phyloP scores from a whole-genome alignment of 1,140 invertebrate species.

The Harpegnathos saltator region DNA sequence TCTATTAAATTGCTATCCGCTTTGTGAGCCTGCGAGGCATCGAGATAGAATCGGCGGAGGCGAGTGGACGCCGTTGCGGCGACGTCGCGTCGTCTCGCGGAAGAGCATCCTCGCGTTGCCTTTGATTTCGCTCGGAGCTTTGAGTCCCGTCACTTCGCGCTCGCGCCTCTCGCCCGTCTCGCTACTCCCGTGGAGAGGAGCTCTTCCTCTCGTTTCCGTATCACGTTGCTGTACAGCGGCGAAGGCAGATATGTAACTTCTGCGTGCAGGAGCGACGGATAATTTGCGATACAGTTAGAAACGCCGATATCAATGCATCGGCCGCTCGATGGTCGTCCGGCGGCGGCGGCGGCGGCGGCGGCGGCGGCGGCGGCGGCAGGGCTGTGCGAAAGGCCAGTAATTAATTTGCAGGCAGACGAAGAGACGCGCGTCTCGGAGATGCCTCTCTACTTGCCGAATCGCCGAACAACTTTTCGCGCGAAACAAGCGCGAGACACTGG shows the following conservation, averaged over 20 bases:
- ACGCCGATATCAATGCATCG: background rate
- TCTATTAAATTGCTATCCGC: constrained; percentile 65
- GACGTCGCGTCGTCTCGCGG: constrained; percentile 40
- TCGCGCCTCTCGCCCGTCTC: too few species aligned
- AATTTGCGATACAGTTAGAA: constrained; percentile 48
- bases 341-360: too few species aligned
- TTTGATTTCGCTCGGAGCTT: constrained; percentile 65
- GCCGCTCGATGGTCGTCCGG: background rate
- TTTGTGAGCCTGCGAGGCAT: constrained; percentile 51
- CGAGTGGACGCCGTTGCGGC: constrained; percentile 38
- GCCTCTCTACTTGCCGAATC: background rate
- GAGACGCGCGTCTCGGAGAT: too few species aligned
- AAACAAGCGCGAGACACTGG: background rate
- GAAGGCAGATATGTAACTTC: background rate
- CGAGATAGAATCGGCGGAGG: constrained; percentile 23
- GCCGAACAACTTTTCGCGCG: background rate
- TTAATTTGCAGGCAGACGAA: too few species aligned
- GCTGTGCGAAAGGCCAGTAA: too few species aligned
- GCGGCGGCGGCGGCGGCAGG: too few species aligned
- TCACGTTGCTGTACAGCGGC: background rate
- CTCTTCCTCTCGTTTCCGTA: constrained; percentile 32
- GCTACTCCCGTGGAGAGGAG: background rate
- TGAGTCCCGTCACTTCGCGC: constrained; percentile 28
- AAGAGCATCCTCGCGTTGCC: constrained; percentile 38
- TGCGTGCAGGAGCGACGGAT: constrained; percentile 5